phyloP scores from a whole-genome alignment of 2,797 vertebrate genomes.

The Zalophus californianus region DNA sequence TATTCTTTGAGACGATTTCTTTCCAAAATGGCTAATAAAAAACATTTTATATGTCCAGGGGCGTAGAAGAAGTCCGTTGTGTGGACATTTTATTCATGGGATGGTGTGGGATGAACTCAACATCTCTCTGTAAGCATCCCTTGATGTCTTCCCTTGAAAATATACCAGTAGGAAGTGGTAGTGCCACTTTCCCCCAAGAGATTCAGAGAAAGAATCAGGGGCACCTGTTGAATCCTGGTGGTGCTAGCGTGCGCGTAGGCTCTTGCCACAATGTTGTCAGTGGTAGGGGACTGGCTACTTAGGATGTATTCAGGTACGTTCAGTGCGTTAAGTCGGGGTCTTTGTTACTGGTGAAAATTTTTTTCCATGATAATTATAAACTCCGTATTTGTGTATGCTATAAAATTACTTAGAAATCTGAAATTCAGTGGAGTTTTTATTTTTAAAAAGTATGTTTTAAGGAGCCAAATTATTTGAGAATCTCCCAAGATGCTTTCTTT shows the following conservation, averaged over 20 bases:
- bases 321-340: neutral
- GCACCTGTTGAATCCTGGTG: neutral
- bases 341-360: neutral
- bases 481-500: neutral
- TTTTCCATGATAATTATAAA: neutral
- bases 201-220: neutral
- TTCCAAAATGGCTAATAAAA: neutral
- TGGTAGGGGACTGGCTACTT: neutral
- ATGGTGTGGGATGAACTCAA: neutral
- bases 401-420: neutral
- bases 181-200: neutral
- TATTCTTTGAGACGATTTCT: neutral
- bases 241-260: accelerated
- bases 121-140: neutral
- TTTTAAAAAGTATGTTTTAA: neutral
- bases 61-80: neutral
- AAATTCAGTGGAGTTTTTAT: neutral
- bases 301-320: neutral
- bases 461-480: neutral
- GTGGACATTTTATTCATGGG: neutral
- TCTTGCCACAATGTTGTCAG: neutral
- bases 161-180: neutral
- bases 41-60: too few relatives aligned
- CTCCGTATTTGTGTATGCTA: neutral
- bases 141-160: neutral